phyloP scores from a whole-genome alignment of 2,113 vertebrate species.

The Asarcornis scutulata region DNA sequence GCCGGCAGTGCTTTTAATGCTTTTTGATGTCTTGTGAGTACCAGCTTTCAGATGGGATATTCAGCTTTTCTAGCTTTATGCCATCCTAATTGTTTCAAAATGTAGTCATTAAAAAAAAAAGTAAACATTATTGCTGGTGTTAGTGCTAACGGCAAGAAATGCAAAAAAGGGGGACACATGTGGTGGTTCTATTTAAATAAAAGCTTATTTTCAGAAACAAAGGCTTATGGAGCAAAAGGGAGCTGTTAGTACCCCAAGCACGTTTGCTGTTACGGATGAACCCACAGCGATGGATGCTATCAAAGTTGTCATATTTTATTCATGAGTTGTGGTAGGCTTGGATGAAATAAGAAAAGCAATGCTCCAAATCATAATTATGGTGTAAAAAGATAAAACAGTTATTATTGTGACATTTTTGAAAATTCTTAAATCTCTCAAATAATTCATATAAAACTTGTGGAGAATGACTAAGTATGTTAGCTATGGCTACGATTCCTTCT shows the following conservation, averaged over 20 bases:
- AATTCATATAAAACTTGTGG: conserved; percentile 51
- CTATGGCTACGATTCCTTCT: not conserved
- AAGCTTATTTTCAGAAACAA: conserved; percentile 74
- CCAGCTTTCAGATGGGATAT: conserved; percentile 6
- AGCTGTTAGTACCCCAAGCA: conserved; percentile 74
- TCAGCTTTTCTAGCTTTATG: not conserved
- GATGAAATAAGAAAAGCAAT: conserved; percentile 83
- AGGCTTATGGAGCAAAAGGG: conserved; percentile 52
- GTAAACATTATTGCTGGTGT: conserved; percentile 57
- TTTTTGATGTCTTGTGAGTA: conserved; percentile 7
- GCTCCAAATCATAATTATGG: conserved; percentile 81
- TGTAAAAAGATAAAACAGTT: conserved; percentile 76
- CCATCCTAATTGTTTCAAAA: conserved; percentile 54
- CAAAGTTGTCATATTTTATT: conserved; percentile 95
- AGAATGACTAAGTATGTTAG: not conserved
- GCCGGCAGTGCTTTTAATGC: not conserved
- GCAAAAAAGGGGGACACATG: not conserved
- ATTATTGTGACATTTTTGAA: conserved; percentile 69
- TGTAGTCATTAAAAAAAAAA: conserved; percentile 22
- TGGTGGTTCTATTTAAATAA: conserved; percentile 65
- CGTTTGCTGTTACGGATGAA: conserved; percentile 77
- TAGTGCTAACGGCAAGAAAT: conserved; percentile 28
- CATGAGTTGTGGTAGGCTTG: conserved; percentile 86
- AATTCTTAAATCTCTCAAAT: conserved; percentile 57
- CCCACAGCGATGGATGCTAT: conserved; percentile 84